phyloP scores from a whole-genome alignment of 2,113 vertebrate species.

The Gopherus flavomarginatus region DNA sequence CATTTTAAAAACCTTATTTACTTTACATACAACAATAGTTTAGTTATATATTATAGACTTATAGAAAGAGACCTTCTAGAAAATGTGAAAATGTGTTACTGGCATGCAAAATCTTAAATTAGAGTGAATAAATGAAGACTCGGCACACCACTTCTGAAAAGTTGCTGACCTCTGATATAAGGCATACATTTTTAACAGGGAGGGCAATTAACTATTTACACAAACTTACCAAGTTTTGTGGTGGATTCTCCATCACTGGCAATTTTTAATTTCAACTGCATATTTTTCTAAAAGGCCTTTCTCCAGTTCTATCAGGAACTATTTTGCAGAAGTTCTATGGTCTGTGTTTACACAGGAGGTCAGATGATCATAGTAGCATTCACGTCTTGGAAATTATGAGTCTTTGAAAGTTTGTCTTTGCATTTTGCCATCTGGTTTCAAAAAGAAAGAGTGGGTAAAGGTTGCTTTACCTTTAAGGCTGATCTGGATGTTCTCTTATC shows the following conservation, averaged over 20 bases:
- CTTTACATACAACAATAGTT: too few relatives aligned
- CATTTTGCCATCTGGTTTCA: not conserved
- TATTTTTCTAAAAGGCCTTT: not conserved
- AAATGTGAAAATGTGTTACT: too few relatives aligned
- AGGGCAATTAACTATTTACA: not conserved
- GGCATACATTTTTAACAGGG: not conserved
- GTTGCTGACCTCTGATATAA: too few relatives aligned
- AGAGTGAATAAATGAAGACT: too few relatives aligned
- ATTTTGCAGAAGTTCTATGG: not conserved
- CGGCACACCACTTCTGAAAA: too few relatives aligned
- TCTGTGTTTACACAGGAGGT: not conserved
- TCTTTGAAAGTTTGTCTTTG: not conserved
- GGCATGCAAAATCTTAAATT: too few relatives aligned
- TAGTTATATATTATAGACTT: too few relatives aligned
- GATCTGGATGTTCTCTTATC: not conserved
- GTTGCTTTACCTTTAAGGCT: not conserved
- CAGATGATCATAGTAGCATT: not conserved
- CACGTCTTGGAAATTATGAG: not conserved
- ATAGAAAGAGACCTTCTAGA: too few relatives aligned
- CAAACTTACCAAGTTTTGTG: not conserved
- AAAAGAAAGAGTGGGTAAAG: not conserved
- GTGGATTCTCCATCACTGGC: not conserved
- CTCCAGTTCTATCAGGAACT: not conserved
- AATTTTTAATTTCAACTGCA: not conserved
- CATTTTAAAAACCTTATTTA: too few relatives aligned